Conservation (phyloP, 2,113 vertebrate species). For the Ciconia stormi region DNA sequence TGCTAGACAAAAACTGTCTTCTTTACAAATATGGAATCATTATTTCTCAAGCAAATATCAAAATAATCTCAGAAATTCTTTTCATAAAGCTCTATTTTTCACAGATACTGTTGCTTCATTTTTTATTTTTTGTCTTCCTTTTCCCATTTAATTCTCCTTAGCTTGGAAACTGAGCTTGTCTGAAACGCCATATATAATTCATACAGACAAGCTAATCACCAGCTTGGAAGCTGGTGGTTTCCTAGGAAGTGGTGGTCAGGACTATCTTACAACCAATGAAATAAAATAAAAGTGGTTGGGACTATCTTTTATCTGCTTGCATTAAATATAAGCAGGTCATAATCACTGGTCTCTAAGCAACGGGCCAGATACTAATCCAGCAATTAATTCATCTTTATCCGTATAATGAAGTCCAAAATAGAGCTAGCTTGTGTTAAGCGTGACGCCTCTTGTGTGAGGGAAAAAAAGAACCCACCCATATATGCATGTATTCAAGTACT, state of each 20-base stretch:
- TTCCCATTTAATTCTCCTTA: neutral
- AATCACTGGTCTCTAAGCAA: conserved; percentile 32
- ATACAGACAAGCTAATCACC: neutral
- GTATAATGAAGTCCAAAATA: conserved; percentile 50
- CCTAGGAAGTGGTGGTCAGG: neutral
- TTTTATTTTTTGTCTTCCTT: neutral
- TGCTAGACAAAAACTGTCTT: neutral
- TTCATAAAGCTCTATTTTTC: neutral
- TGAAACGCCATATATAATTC: neutral
- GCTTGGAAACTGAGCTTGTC: neutral
- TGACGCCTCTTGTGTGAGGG: neutral
- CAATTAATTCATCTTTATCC: conserved; percentile 48
- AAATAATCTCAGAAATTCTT: neutral
- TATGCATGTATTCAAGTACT: neutral
- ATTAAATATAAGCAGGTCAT: conserved; percentile 33
- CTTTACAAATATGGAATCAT: neutral
- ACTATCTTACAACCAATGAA: neutral
- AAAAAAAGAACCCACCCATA: neutral
- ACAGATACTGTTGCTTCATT: neutral
- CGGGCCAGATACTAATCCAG: conserved; percentile 39
- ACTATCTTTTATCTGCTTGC: conserved; percentile 33
- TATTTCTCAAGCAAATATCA: neutral
- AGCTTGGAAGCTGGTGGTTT: neutral
- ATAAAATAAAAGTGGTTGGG: neutral
- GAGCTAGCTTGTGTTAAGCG: neutral